Base-by-base conservation (phyloP, 2,888 invertebrate genomes). In the Rhyacophila evoluta region DNA sequence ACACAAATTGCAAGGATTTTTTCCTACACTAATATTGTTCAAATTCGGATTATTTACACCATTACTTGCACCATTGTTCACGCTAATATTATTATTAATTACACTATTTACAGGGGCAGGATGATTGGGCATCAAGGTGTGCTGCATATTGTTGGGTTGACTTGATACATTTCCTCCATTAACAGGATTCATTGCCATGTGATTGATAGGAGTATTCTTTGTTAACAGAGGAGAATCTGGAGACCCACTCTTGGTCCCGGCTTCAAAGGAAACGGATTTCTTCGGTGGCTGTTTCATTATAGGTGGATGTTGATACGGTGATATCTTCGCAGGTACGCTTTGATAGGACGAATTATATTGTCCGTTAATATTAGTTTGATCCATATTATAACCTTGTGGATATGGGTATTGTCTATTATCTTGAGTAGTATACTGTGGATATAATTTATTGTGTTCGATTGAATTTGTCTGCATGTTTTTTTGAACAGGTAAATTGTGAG, bases 1-100 rank as follows among this genome's bases (percentile, higher is more conserved):
- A 87, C 97, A 98, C 83, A 98, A 90, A 87, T 95, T 94, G 86
- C 97, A 97, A 79, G 93, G 93, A 8, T 92, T 89, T 93, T 91
- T 19, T 88, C 75, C 77, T 33, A 75, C 38, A 29, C 33, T 12
- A 79, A 72, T 78, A 79, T 76, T 81, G 36, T 11, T 74, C 8
- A 68, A 19, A 74, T 29, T 55, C 55, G 25, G 68, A 76, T 77
- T 84, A 69, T 84, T 85, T 68, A 86, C 84, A 83, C 84, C 85
- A 81, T 85, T 85, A 82, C 85, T 85, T 72, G 86, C 84, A 81
- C 38, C 29, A 55, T 70, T 76, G 41, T 38, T 73, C 55, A 79
- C 71, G 75, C 37, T 36, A 69, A 67, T 73, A 55, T 73, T 71
- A 29, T 41, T 41, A 67, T 29, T 79, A 39, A 71, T 37, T 38